Conservation (phyloP, 2,888 invertebrate genomes). For the Luperina testacea region DNA sequence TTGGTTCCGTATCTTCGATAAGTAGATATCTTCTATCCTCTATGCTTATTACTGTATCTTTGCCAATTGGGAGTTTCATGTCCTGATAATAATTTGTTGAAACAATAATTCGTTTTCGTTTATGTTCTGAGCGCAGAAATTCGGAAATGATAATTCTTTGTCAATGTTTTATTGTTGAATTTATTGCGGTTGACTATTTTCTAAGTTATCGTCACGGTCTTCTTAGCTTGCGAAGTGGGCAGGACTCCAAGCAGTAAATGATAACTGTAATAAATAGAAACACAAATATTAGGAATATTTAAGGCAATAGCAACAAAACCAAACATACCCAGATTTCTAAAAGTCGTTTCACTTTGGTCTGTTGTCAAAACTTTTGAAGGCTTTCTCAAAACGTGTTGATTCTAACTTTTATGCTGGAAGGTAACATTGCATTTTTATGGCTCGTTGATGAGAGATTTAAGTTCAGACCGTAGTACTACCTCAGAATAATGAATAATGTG, state of each 20-base stretch:
- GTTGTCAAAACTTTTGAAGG: not conserved
- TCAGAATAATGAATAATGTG: not conserved
- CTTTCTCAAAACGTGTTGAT: not conserved
- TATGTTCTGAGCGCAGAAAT: conserved; percentile 18
- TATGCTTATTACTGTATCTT: conserved; percentile 71
- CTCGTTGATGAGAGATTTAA: not conserved
- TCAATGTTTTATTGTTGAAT: conserved; percentile 49
- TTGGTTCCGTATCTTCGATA: conserved; percentile 77
- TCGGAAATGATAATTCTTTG: conserved; percentile 54
- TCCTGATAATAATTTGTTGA: conserved; percentile 59
- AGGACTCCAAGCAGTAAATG: conserved; percentile 43
- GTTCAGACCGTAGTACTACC: not conserved
- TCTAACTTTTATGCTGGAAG: not conserved
- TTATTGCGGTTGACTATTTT: conserved; percentile 32
- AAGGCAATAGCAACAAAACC: not conserved
- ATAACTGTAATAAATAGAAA: conserved; percentile 8
- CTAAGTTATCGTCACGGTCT: conserved; percentile 40
- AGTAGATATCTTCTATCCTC: conserved; percentile 76
- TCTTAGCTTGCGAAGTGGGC: conserved; percentile 45
- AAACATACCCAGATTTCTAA: not conserved
- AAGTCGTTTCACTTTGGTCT: not conserved
- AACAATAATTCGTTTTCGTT: conserved; percentile 61
- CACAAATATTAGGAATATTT: not conserved
- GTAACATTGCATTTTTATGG: not conserved
- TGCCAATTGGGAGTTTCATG: conserved; percentile 65